Conservation (phyloP, 2,888 invertebrate genomes). For the Acanthoscelides obtectus region DNA sequence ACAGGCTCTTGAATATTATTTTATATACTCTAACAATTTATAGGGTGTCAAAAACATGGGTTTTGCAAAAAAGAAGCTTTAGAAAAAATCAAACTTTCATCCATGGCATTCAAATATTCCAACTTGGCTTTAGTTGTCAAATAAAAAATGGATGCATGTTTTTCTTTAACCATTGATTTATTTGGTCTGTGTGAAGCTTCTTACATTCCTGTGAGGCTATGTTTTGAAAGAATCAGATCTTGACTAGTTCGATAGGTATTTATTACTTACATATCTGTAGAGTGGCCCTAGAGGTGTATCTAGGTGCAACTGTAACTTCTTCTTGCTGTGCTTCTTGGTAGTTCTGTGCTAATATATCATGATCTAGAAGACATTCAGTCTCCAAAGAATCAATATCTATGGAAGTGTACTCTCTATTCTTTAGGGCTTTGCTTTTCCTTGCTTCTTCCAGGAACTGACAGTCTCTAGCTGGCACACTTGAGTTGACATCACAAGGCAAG, state of each 20-base stretch:
- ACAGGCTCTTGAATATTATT: too few species aligned
- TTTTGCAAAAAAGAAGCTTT: too few species aligned
- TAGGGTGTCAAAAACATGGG: too few species aligned
- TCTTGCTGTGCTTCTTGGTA: conserved; percentile 29
- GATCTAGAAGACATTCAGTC: conserved; percentile 38
- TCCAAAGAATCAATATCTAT: conserved; percentile 35
- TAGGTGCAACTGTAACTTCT: conserved; percentile 23
- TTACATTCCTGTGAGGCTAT: too few species aligned
- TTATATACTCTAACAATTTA: too few species aligned
- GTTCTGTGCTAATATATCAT: conserved; percentile 37
- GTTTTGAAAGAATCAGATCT: not conserved
- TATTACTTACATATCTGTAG: conserved; percentile 37
- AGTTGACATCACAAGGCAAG: conserved; percentile 45
- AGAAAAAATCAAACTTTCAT: too few species aligned
- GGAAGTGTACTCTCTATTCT: conserved; percentile 32
- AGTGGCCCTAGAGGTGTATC: conserved; percentile 35
- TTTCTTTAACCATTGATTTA: too few species aligned
- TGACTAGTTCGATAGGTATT: too few species aligned
- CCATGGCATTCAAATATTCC: too few species aligned
- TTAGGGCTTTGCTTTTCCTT: conserved; percentile 30
- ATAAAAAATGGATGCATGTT: too few species aligned
- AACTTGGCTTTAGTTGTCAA: too few species aligned
- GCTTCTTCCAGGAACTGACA: conserved; percentile 43
- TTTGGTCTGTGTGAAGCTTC: too few species aligned
- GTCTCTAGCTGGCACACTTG: conserved; percentile 32